Evolutionary conservation across 2,113 vertebrate genomes (phyloP).

Genomic region (Galbula dea): DNA sequence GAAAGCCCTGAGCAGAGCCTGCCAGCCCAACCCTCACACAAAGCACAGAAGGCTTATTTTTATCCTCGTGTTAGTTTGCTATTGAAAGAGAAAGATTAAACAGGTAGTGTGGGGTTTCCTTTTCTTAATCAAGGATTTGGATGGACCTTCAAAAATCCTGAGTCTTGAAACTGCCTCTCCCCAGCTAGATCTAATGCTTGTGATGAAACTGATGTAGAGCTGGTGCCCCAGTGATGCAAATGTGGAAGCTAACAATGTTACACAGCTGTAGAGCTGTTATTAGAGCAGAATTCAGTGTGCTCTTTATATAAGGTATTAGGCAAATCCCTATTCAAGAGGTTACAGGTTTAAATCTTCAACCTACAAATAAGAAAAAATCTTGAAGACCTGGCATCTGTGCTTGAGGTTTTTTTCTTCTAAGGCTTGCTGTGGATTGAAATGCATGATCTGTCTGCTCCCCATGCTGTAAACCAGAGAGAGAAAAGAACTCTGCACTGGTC

Average conservation of each 20-base stretch:
- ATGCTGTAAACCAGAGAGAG: background rate
- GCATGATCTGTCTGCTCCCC: background rate
- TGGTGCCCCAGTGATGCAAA: background rate
- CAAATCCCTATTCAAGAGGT: background rate
- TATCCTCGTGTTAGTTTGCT: background rate
- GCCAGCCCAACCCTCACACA: background rate
- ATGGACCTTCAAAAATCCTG: background rate
- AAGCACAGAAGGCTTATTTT: background rate
- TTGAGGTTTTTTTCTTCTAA: background rate
- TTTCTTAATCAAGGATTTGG: conserved; percentile 10
- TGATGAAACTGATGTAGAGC: background rate
- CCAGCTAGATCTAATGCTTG: background rate
- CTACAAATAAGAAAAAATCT: background rate
- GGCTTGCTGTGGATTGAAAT: background rate
- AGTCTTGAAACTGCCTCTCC: background rate
- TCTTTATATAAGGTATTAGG: background rate
- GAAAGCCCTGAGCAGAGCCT: background rate
- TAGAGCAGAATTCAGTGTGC: background rate
- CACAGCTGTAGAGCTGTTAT: background rate
- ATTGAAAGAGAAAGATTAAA: conserved; percentile 5
- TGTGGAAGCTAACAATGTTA: background rate
- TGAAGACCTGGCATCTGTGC: background rate
- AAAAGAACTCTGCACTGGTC: background rate
- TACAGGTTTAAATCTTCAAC: background rate
- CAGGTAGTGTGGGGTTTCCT: background rate